These are phyloP conservation scores for Tympanoctomys barrerae DNA, from an alignment of 2,797 vertebrate genomes.

Conservation along the genomic window DNA sequence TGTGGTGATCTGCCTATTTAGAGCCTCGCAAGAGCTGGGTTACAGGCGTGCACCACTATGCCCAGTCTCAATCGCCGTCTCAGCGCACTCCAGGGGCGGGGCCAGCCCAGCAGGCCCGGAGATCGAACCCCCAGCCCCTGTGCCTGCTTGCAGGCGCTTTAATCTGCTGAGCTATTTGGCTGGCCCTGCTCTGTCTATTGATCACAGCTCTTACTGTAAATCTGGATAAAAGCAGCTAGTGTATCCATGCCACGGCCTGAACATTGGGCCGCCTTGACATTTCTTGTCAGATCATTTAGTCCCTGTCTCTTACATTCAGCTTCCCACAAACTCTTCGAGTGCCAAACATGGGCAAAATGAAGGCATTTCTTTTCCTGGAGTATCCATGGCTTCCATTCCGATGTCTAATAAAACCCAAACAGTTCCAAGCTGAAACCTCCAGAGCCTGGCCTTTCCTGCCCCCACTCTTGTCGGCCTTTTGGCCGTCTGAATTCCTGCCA, in stretches of 20 bases:
- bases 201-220: background rate
- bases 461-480: background rate
- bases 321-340: background rate
- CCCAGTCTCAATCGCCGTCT: too few species aligned
- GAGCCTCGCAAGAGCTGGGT: too few species aligned
- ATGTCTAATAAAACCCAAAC: background rate
- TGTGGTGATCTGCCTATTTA: too few species aligned
- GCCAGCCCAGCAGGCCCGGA: too few species aligned
- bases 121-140: too few species aligned
- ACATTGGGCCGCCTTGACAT: background rate
- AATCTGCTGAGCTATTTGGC: too few species aligned
- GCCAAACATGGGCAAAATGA: background rate
- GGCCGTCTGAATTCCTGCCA: background rate
- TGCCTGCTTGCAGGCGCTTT: too few species aligned
- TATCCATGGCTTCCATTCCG: background rate
- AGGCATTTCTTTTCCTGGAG: background rate
- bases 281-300: background rate
- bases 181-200: background rate
- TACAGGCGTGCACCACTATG: too few species aligned
- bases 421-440: background rate
- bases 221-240: background rate
- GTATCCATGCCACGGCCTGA: background rate
- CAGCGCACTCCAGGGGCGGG: too few species aligned
- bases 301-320: background rate
- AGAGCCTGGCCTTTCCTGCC: background rate